Evolutionary conservation across 2,888 invertebrate species (phyloP).

Genomic region (Cheiracanthium punctorium): DNA sequence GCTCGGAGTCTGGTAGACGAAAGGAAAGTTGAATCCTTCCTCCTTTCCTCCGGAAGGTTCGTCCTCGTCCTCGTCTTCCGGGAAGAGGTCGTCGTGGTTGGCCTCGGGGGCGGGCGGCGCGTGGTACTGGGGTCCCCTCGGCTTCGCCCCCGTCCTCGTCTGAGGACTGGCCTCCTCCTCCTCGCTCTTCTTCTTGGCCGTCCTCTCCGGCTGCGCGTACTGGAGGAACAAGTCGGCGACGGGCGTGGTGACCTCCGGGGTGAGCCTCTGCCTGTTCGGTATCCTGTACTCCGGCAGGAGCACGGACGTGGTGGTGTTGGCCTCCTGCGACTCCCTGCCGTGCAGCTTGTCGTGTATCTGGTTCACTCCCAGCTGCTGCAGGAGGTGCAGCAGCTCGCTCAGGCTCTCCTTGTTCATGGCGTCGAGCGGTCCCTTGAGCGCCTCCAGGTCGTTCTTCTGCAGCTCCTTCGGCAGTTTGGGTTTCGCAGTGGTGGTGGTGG

Average conservation of each 20-base stretch:
- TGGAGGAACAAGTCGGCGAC: conserved; percentile 40
- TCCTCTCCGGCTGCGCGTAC: conserved; percentile 57
- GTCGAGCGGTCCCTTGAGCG: conserved; percentile 25
- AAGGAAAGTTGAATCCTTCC: conserved; percentile 59
- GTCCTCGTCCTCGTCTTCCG: neutral
- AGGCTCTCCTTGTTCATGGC: conserved; percentile 42
- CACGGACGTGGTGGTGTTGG: conserved; percentile 44
- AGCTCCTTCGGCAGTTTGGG: conserved; percentile 18
- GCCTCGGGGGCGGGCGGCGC: conserved; percentile 9
- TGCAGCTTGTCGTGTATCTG: conserved; percentile 59
- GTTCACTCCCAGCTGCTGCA: conserved; percentile 62
- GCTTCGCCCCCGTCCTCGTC: conserved; percentile 6
- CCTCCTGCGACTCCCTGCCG: conserved; percentile 40
- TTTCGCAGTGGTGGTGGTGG: conserved; percentile 54
- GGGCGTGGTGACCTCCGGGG: neutral
- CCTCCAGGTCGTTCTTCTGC: conserved; percentile 30
- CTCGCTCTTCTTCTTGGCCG: neutral
- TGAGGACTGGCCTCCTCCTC: no score
- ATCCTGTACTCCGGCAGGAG: conserved; percentile 45
- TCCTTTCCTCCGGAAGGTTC: neutral
- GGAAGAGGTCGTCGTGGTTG: conserved; percentile 1
- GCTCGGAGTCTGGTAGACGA: conserved; percentile 68
- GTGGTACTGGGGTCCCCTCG: conserved; percentile 56
- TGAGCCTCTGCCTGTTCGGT: conserved; percentile 38
- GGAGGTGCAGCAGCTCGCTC: conserved; percentile 52